Base-by-base conservation (phyloP, 2,113 vertebrate species). In the Ursus arctos region DNA sequence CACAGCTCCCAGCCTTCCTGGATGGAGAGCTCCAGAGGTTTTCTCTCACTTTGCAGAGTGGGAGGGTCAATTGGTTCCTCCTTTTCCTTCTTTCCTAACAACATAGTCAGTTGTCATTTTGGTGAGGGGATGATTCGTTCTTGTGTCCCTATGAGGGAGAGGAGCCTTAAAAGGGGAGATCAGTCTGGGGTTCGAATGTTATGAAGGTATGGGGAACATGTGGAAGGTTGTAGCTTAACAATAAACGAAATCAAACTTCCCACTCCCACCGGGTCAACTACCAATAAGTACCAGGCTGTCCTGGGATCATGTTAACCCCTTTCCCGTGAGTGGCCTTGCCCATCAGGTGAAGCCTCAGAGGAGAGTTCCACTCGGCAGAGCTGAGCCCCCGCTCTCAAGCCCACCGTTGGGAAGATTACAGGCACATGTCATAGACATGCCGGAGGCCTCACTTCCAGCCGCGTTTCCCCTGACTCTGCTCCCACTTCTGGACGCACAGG, bases 31-130 rank as follows among this genome's bases (percentile, higher is more conserved):
- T 47, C 51, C 22, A 10, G 2, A 40, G 18, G 19, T 57, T 92
- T 77, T 72, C 40, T 19, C 33, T 91, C 5, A 11, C 33, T 71
- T 21, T 74, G 81, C 16, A 18, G 61, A 43, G 36, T 31, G 22
- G 11, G 14, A 0, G 1, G 4, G 14, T 22, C 14, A 6, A 0
- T 21, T 31, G 10, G 15, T 11, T 31, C 3, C 19, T 53, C 49
- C 13, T 26, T 65, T 47, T 59, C 40, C 12, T 28, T 80, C 47
- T 71, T 80, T 94, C 63, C 92, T 49, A 85, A 59, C 47, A 67
- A n/a, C 6, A 9, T 13, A 21, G 33, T 55, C 88, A 40, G 3
- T 4, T 15, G 43, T 94, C 51, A 8, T 51, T 74, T 84, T 13
- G 19, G 28, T 4, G 33, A 53, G 28, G 4, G 18, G 7, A 12